Evolutionary conservation across 2,113 vertebrate species (phyloP).

Genomic region (Phyllostomus hastatus): DNA sequence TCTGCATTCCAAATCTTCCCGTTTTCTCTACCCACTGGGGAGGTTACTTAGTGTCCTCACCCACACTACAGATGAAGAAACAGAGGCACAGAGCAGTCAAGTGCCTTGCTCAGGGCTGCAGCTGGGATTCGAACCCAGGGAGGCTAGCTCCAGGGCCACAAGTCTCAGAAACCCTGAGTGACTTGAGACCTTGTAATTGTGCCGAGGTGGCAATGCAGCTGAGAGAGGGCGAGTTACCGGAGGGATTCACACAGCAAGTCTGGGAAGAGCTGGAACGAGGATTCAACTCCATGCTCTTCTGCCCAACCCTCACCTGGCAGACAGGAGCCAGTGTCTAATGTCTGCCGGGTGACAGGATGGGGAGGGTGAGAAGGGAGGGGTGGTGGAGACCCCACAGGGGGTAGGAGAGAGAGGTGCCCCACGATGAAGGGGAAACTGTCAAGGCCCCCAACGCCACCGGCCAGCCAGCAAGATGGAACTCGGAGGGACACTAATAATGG

Average conservation of each 20-base stretch:
- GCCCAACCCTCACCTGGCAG: background rate
- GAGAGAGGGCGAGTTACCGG: background rate
- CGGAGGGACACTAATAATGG: background rate
- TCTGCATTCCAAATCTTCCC: background rate
- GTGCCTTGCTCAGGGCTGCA: background rate
- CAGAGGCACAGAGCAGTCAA: background rate
- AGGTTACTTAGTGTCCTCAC: fast-evolving
- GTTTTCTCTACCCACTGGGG: background rate
- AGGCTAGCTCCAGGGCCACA: background rate
- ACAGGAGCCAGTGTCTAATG: background rate
- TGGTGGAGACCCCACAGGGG: fast-evolving
- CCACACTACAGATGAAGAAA: background rate
- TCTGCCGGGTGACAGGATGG: no score
- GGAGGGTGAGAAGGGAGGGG: fast-evolving
- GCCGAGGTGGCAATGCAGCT: background rate
- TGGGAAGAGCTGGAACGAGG: background rate
- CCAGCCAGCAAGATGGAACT: background rate
- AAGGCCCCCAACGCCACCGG: background rate
- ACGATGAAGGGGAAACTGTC: background rate
- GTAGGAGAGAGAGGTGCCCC: background rate
- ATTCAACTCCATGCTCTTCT: background rate
- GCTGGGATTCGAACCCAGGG: background rate
- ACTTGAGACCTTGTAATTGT: background rate
- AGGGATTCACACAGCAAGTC: background rate
- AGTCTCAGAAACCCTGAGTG: background rate